Evolutionary conservation across 2,797 vertebrate genomes (phyloP).

Genomic region (Hypotaenidia philippensis): DNA sequence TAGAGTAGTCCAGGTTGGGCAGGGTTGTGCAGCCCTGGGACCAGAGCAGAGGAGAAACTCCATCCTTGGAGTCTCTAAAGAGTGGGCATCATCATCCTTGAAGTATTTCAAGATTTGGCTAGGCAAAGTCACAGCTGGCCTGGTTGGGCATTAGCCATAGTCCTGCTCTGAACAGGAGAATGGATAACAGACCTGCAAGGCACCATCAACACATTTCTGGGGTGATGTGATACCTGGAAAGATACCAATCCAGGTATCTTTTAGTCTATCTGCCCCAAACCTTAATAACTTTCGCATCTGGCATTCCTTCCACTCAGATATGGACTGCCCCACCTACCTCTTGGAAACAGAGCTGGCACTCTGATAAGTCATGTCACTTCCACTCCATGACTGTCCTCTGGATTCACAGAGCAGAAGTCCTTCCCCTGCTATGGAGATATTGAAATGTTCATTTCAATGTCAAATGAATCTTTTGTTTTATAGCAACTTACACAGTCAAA

Average conservation of each 20-base stretch:
- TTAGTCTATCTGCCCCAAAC: background rate
- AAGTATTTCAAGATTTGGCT: background rate
- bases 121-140: background rate
- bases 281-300: background rate
- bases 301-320: background rate
- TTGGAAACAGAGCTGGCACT: background rate
- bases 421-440: background rate
- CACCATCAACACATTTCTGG: background rate
- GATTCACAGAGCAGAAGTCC: background rate
- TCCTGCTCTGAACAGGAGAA: background rate
- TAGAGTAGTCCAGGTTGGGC: background rate
- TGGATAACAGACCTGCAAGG: background rate
- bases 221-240: background rate
- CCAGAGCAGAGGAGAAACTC: background rate
- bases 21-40: background rate
- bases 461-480: background rate
- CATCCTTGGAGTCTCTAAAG: background rate
- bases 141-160: background rate
- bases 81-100: background rate
- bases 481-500: background rate
- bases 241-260: background rate
- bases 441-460: background rate
- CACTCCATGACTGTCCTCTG: background rate
- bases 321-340: background rate
- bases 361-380: background rate